Evolutionary conservation across 2,797 vertebrate species (phyloP).

Genomic region (Pantherophis alleghaniensis): DNA sequence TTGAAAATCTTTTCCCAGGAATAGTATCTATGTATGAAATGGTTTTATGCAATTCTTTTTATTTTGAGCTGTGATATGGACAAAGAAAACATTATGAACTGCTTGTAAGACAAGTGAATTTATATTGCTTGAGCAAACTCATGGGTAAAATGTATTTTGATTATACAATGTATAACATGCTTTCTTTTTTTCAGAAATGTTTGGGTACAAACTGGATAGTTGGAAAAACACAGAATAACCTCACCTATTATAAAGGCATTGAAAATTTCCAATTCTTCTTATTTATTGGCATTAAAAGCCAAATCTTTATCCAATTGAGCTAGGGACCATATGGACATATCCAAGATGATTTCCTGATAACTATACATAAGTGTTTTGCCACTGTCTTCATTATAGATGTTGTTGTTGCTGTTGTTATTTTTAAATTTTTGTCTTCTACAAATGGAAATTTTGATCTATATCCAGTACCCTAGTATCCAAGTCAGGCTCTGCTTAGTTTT

Average conservation of each 20-base stretch:
- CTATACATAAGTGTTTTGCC: background rate
- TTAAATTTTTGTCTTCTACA: background rate
- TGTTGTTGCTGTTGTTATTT: background rate
- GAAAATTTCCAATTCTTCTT: background rate
- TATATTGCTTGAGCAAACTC: background rate
- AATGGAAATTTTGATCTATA: background rate
- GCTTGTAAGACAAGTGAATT: background rate
- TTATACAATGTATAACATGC: background rate
- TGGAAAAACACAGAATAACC: background rate
- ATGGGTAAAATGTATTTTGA: background rate
- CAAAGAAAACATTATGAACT: background rate
- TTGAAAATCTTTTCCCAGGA: background rate
- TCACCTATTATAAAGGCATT: background rate
- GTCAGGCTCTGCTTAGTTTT: background rate
- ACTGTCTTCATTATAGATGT: background rate
- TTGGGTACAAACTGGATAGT: background rate
- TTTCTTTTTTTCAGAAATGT: background rate
- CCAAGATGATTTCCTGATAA: background rate
- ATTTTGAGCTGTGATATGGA: background rate
- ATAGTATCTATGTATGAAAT: background rate
- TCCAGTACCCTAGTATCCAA: background rate
- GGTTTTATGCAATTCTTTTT: background rate
- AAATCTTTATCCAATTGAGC: background rate
- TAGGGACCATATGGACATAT: background rate
- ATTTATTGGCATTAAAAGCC: background rate